phyloP scores from a whole-genome alignment of 2,113 vertebrate species.

The Seriola aureovittata region DNA sequence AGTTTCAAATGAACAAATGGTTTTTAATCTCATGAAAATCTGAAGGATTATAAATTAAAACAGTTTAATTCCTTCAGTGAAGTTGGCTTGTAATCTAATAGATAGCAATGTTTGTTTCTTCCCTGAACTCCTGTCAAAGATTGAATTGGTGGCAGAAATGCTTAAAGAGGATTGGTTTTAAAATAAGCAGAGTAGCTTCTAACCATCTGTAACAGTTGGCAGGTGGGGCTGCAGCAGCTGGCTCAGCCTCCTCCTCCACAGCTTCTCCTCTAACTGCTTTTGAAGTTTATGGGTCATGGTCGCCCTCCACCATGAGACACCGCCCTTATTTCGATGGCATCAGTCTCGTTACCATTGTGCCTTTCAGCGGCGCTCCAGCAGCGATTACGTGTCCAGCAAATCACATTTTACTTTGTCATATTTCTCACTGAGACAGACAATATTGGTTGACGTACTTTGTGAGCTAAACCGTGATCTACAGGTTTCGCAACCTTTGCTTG shows the following conservation, averaged over 20 bases:
- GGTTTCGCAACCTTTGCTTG: slow-evolving; percentile 10
- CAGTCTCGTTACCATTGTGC: neutral
- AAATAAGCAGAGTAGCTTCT: neutral
- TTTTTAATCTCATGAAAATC: no score
- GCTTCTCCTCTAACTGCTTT: slow-evolving; percentile 16
- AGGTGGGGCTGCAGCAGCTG: slow-evolving; percentile 21
- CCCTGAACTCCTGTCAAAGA: neutral
- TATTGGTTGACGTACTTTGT: slow-evolving; percentile 8
- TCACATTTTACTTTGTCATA: slow-evolving; percentile 1
- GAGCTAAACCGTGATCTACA: neutral
- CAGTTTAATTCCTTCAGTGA: no score
- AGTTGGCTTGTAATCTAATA: neutral
- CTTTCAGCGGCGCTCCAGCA: neutral
- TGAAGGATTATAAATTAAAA: no score
- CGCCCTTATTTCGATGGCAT: neutral
- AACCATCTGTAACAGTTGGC: slow-evolving; percentile 1
- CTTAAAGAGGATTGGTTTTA: neutral
- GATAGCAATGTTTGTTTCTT: neutral
- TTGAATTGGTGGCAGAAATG: neutral
- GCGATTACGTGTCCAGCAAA: neutral
- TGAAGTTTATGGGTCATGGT: slow-evolving; percentile 19
- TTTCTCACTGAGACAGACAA: neutral
- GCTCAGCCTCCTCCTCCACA: slow-evolving; percentile 3
- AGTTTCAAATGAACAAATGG: no score
- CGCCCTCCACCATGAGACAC: slow-evolving; percentile 3